Evolutionary conservation across 2,113 vertebrate genomes (phyloP).

Genomic region (Platycercus adscitus): DNA sequence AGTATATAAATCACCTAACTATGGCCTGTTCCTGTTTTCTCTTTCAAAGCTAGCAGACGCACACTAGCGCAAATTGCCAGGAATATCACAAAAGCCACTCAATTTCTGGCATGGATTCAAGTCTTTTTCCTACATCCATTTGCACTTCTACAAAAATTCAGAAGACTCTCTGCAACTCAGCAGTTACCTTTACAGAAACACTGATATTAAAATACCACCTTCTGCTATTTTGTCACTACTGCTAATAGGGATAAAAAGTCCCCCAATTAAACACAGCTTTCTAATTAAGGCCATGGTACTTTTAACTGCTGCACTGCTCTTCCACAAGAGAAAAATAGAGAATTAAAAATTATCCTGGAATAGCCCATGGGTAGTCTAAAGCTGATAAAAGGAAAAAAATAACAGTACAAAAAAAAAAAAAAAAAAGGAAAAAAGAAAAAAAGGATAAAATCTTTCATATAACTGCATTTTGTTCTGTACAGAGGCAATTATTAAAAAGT

Average conservation of each 20-base stretch:
- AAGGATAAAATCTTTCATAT: not conserved
- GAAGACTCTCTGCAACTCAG: not conserved
- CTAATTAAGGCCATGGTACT: slow-evolving; percentile 38
- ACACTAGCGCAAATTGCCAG: not conserved
- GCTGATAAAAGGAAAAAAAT: slow-evolving; percentile 12
- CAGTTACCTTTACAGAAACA: slow-evolving; percentile 8
- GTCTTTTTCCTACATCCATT: not conserved
- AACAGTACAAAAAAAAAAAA: not conserved
- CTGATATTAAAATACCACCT: slow-evolving; percentile 19
- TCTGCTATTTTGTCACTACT: not conserved
- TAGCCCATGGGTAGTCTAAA: not conserved
- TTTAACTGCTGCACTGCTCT: slow-evolving; percentile 22
- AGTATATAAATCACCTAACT: not conserved
- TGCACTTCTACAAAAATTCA: slow-evolving; percentile 6
- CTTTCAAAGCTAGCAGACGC: not conserved
- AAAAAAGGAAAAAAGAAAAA: not conserved
- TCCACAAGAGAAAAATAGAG: not conserved
- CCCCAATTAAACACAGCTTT: slow-evolving; percentile 31
- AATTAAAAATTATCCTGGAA: slow-evolving; percentile 40
- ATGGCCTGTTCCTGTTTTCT: not conserved
- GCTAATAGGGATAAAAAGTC: slow-evolving; percentile 39
- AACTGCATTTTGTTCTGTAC: not conserved
- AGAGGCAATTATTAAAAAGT: not conserved
- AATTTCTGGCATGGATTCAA: not conserved
- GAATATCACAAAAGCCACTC: not conserved